phyloP scores from a whole-genome alignment of 2,888 invertebrate genomes.

The Heterodera filipjevi region DNA sequence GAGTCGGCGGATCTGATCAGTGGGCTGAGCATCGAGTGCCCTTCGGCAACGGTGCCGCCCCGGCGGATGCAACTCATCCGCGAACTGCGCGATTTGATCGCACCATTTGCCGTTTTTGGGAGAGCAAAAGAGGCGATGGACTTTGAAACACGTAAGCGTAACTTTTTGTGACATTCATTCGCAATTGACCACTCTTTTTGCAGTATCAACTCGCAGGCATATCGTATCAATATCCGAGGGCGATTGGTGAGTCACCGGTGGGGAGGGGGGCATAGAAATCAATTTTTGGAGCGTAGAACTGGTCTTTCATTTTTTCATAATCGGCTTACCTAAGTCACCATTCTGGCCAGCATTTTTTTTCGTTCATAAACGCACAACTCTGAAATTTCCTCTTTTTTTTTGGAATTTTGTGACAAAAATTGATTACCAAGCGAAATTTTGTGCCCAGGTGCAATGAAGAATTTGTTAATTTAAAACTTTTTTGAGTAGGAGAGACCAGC shows the following conservation, averaged over 20 bases:
- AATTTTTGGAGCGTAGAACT: too few species aligned
- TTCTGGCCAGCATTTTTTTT: too few species aligned
- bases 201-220: slow-evolving; percentile 50
- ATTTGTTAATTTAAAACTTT: too few species aligned
- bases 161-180: neutral
- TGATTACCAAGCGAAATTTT: too few species aligned
- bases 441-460: too few species aligned
- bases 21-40: slow-evolving; percentile 44
- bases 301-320: too few species aligned
- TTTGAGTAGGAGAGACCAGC: too few species aligned
- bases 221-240: slow-evolving; percentile 54
- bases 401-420: too few species aligned
- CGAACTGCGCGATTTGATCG: slow-evolving; percentile 69
- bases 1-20: slow-evolving; percentile 68
- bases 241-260: slow-evolving; percentile 49
- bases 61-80: slow-evolving; percentile 62
- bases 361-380: too few species aligned
- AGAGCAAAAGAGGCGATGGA: slow-evolving; percentile 55
- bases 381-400: too few species aligned
- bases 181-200: slow-evolving; percentile 20
- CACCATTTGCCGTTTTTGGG: slow-evolving; percentile 57
- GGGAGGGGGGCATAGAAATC: neutral
- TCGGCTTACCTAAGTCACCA: too few species aligned
- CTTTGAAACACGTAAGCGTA: slow-evolving; percentile 37
- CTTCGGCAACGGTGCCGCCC: slow-evolving; percentile 27